phyloP scores from a whole-genome alignment of 2,113 vertebrate species.

The Antechinus stuartii region DNA sequence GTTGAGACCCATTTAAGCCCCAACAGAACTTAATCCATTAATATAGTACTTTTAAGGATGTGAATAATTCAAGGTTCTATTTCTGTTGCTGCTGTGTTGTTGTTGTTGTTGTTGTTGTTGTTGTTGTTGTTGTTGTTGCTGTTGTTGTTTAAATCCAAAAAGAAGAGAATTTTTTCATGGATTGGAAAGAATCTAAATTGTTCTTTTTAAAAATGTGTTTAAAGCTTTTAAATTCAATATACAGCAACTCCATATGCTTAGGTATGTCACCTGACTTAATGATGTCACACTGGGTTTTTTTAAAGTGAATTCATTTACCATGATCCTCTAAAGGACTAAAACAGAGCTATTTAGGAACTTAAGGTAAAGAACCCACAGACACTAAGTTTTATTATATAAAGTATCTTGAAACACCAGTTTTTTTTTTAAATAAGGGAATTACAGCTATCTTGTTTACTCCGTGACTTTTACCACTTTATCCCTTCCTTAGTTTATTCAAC shows the following conservation, averaged over 20 bases:
- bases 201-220: conserved; percentile 12
- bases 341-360: conserved; percentile 47
- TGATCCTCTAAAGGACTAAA: conserved; percentile 61
- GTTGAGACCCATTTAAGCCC: conserved; percentile 37
- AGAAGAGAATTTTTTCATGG: conserved; percentile 16
- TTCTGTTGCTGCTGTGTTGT: background rate
- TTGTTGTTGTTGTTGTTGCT: background rate
- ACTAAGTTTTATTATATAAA: conserved; percentile 43
- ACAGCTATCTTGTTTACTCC: conserved; percentile 74
- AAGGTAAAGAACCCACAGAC: conserved; percentile 54
- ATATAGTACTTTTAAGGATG: conserved; percentile 48
- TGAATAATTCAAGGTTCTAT: conserved; percentile 7
- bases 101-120: background rate
- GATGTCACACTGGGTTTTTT: conserved; percentile 44
- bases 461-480: conserved; percentile 75
- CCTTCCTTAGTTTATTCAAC: conserved; percentile 84
- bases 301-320: conserved; percentile 39
- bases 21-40: conserved; percentile 41
- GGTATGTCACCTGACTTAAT: conserved; percentile 49
- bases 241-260: conserved; percentile 25
- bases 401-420: conserved; percentile 61
- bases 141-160: background rate
- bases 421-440: conserved; percentile 72
- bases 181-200: conserved; percentile 56
- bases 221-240: conserved; percentile 30